phyloP scores from a whole-genome alignment of 2,113 vertebrate species.

The Rattus norvegicus region DNA sequence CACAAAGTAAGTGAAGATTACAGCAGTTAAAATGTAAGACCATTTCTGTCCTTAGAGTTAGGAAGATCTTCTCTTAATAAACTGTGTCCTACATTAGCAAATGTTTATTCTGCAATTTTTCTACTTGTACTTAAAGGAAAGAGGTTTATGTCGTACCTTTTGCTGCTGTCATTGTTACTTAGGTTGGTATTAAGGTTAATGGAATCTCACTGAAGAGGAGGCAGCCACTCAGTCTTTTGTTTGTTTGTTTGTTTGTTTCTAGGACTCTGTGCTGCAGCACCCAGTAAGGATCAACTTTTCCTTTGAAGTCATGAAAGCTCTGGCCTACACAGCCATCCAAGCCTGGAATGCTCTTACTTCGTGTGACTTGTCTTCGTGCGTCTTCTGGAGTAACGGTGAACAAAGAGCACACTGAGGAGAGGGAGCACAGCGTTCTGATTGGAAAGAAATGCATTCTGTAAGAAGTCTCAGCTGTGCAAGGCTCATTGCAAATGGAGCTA shows the following conservation, averaged over 20 bases:
- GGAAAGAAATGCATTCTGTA: not conserved
- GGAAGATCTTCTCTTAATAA: not conserved
- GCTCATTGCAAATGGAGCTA: not conserved
- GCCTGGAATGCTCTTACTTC: not conserved
- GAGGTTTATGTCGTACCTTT: not conserved
- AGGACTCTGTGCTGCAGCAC: not conserved
- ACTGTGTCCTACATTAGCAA: not conserved
- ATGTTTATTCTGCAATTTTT: constrained; percentile 23
- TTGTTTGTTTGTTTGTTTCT: not conserved
- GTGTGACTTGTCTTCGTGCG: not conserved
- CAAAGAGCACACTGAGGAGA: not conserved
- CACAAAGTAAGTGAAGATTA: not conserved
- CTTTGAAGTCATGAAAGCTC: not conserved
- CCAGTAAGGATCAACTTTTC: not conserved
- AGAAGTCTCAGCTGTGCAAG: not conserved
- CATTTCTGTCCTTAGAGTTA: not conserved
- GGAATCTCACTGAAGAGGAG: not conserved
- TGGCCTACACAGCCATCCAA: not conserved
- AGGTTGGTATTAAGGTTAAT: not conserved
- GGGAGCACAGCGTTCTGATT: not conserved
- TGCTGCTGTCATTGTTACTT: not conserved
- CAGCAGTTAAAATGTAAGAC: not conserved
- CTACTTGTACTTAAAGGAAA: not conserved
- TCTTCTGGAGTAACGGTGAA: not conserved
- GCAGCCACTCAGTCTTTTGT: not conserved